Conservation (phyloP, 1,140 invertebrate species). For the Drosophila setifemur region DNA sequence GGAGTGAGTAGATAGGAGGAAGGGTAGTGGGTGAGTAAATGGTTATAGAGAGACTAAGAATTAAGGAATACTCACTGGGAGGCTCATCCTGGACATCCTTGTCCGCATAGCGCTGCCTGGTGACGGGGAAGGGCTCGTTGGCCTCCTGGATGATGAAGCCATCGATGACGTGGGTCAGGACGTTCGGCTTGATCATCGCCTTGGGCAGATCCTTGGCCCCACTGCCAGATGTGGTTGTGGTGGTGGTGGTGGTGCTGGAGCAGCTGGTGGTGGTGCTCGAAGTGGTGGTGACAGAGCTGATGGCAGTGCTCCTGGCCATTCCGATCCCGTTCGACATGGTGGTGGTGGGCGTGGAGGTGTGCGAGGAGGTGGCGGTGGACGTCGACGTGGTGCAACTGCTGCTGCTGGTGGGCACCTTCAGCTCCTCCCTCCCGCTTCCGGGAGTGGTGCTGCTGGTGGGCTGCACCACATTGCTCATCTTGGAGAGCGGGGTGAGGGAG, state of each 20-base stretch:
- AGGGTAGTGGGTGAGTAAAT: not conserved
- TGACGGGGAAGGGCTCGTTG: conserved; percentile 94
- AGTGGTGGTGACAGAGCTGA: conserved; percentile 15
- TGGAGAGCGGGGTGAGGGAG: conserved; percentile 20
- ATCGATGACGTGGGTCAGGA: conserved; percentile 97
- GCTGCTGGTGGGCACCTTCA: conserved; percentile 57
- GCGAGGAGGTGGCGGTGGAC: conserved; percentile 55
- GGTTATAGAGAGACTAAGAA: not conserved
- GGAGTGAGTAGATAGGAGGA: no score
- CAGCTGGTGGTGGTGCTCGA: conserved; percentile 13
- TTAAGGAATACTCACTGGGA: conserved; percentile 80
- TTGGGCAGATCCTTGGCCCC: conserved; percentile 89
- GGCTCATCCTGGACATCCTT: conserved; percentile 87
- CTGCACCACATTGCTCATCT: conserved; percentile 53
- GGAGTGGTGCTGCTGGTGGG: conserved; percentile 56
- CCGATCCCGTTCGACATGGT: conserved; percentile 26
- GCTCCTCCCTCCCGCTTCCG: conserved; percentile 66
- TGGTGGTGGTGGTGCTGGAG: conserved; percentile 12
- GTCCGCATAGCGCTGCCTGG: conserved; percentile 84
- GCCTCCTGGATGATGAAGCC: conserved; percentile 98
- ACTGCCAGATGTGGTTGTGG: conserved; percentile 11
- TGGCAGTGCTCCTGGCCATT: conserved; percentile 7
- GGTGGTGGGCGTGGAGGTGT: conserved; percentile 61
- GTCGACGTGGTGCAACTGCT: conserved; percentile 59
- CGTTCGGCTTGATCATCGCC: conserved; percentile 97